phyloP scores from a whole-genome alignment of 2,113 vertebrate species.

The Platysternon megacephalum region DNA sequence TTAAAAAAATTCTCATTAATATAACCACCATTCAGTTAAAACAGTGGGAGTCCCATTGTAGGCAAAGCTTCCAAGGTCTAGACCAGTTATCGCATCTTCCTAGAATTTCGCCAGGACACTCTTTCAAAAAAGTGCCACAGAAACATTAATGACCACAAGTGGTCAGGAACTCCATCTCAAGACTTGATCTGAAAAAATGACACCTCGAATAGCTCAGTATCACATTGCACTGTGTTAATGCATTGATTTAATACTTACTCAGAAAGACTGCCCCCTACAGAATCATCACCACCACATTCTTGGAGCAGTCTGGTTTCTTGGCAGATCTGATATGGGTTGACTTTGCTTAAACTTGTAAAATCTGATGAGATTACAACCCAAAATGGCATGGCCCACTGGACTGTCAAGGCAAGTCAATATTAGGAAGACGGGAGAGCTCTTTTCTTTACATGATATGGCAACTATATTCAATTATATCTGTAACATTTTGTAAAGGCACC shows the following conservation, averaged over 20 bases:
- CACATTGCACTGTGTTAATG: not conserved
- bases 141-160: not conserved
- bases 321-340: conserved; percentile 22
- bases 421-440: not conserved
- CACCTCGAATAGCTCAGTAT: not conserved
- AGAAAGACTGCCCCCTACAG: not conserved
- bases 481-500: not conserved
- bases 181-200: not conserved
- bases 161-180: not conserved
- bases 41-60: not conserved
- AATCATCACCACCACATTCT: not conserved
- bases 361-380: conserved; percentile 23
- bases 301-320: not conserved
- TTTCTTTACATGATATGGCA: conserved; percentile 33
- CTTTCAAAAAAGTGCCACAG: not conserved
- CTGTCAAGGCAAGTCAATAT: conserved; percentile 45
- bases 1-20: not conserved
- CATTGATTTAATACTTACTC: not conserved
- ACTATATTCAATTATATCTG: conserved; percentile 28
- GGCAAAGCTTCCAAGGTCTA: not conserved
- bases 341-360: not conserved
- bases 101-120: not conserved
- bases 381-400: conserved; percentile 41
- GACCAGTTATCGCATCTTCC: not conserved
- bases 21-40: not conserved